Evolutionary conservation across 53 echinoderm and acorn worm genomes (phyloP).

Genomic region (Astropecten irregularis): DNA sequence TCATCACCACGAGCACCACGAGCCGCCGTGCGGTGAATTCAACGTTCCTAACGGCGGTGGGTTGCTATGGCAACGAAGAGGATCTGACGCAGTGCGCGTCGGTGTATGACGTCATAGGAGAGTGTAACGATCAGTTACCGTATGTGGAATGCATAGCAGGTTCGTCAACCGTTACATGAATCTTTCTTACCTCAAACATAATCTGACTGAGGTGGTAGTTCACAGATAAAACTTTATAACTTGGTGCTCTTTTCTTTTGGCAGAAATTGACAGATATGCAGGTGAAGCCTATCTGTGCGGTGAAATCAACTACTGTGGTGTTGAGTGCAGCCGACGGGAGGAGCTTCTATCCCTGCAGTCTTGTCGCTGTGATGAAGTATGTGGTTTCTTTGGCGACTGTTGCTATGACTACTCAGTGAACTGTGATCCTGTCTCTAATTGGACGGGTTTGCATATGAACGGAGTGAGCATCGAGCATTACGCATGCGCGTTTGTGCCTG

Average conservation of each 20-base stretch:
- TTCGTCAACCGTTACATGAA: too few relatives aligned
- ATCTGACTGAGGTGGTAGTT: background rate
- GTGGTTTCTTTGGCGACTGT: constrained; percentile 55
- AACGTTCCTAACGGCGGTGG: background rate
- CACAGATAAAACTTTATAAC: too few relatives aligned
- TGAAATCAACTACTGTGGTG: constrained; percentile 12
- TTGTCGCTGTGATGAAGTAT: constrained; percentile 49
- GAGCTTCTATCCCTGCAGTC: too few relatives aligned
- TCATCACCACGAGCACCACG: too few relatives aligned
- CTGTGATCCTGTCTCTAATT: background rate
- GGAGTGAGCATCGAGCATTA: background rate
- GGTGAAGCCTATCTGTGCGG: background rate
- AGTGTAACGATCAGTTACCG: background rate
- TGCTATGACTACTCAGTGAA: constrained; percentile 51
- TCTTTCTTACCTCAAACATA: too few relatives aligned
- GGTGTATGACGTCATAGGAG: background rate
- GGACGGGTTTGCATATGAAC: background rate
- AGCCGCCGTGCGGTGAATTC: too few relatives aligned
- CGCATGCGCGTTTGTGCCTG: constrained; percentile 1
- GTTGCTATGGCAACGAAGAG: background rate
- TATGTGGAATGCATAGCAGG: too few relatives aligned
- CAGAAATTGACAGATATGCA: background rate
- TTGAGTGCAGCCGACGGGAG: background rate
- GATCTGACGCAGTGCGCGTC: constrained; percentile 2
- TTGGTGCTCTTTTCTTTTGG: background rate